These are phyloP conservation scores for Notechis scutatus DNA, from an alignment of 2,113 vertebrate species.

Conservation along the genomic window DNA sequence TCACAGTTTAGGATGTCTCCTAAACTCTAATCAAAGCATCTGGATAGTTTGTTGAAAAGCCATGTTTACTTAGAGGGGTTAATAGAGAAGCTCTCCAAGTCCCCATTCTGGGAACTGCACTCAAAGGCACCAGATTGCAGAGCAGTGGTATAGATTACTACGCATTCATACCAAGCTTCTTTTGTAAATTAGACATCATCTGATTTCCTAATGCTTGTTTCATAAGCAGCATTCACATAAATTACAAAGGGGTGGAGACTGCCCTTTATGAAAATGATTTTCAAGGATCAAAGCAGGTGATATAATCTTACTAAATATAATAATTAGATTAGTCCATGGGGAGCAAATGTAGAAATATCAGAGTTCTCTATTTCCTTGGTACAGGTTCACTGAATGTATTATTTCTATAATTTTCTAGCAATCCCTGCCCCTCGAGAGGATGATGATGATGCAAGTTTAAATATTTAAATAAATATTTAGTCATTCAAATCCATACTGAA, in stretches of 20 bases:
- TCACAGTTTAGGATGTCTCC: background rate
- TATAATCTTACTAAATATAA: background rate
- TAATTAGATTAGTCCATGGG: background rate
- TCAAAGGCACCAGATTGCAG: background rate
- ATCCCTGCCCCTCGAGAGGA: background rate
- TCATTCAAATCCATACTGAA: fast-evolving
- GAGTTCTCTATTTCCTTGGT: background rate
- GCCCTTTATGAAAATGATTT: background rate
- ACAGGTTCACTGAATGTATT: background rate
- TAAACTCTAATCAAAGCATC: background rate
- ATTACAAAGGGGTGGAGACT: background rate
- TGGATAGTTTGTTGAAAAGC: background rate
- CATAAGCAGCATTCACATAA: background rate
- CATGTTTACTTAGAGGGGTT: background rate
- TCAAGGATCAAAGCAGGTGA: background rate
- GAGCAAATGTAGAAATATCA: background rate
- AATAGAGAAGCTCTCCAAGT: background rate
- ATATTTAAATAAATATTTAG: background rate
- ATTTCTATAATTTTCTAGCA: background rate
- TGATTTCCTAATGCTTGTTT: background rate
- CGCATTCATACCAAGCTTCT: background rate
- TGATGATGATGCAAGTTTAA: background rate
- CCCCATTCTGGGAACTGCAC: background rate
- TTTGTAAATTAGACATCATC: background rate
- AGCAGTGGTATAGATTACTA: background rate